These are phyloP conservation scores for Salpingus planirostris DNA, from an alignment of 2,888 invertebrate species.

Conservation along the genomic window DNA sequence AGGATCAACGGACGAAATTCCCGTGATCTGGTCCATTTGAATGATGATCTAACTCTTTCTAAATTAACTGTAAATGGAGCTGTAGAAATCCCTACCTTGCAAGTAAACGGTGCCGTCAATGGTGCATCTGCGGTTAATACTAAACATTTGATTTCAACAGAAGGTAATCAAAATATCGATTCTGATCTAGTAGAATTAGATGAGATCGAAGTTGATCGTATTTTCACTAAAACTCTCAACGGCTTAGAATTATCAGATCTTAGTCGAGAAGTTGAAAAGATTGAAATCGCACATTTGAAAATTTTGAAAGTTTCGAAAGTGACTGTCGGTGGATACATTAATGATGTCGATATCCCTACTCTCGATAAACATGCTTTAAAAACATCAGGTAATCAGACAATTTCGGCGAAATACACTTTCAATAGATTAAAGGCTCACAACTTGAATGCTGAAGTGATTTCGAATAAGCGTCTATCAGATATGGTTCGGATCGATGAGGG, in stretches of 20 bases:
- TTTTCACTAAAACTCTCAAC: neutral
- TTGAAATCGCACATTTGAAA: neutral
- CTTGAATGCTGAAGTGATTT: too few relatives aligned
- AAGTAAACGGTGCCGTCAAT: constrained; percentile 24
- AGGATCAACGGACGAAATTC: constrained; percentile 29
- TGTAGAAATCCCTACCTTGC: constrained; percentile 26
- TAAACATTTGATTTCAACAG: too few relatives aligned
- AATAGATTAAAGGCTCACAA: too few relatives aligned
- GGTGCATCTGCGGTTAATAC: too few relatives aligned
- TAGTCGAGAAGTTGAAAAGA: neutral
- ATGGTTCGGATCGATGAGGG: too few relatives aligned
- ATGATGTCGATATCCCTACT: constrained; percentile 40
- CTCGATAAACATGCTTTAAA: constrained; percentile 44
- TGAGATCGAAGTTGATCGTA: too few relatives aligned
- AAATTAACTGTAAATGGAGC: constrained; percentile 30
- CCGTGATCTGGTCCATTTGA: constrained; percentile 23
- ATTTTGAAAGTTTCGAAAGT: constrained; percentile 40
- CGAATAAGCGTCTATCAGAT: too few relatives aligned
- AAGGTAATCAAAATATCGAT: too few relatives aligned
- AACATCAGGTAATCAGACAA: constrained; percentile 42
- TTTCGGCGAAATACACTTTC: constrained; percentile 35
- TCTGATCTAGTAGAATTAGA: too few relatives aligned
- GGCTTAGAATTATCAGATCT: neutral
- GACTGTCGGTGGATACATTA: constrained; percentile 42
- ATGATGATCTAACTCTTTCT: constrained; percentile 20